Evolutionary conservation across 2,888 invertebrate species (phyloP).

Genomic region (Plagiodera versicolora): DNA sequence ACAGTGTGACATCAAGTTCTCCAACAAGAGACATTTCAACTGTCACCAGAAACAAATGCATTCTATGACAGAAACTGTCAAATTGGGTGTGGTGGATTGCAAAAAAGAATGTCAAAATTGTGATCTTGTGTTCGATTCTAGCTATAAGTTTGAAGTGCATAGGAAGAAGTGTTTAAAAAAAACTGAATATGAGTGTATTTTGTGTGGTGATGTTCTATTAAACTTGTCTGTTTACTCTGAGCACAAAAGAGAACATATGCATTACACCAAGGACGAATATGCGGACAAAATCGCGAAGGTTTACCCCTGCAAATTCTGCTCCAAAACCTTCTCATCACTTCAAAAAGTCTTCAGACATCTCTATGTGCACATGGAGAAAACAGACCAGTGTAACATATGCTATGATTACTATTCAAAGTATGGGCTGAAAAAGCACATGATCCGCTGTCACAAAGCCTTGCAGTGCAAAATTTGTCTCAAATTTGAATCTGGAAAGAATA

Average conservation of each 20-base stretch:
- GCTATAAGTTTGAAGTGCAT: neutral
- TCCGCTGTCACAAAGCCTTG: neutral
- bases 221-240: neutral
- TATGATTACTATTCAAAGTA: neutral
- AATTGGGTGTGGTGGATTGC: neutral
- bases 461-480: neutral
- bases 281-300: neutral
- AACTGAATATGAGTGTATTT: neutral
- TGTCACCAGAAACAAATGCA: neutral
- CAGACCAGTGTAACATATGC: neutral
- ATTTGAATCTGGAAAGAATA: neutral
- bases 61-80: neutral
- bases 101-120: constrained; percentile 5
- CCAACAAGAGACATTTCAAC: neutral
- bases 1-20: neutral
- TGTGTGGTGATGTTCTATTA: constrained; percentile 4
- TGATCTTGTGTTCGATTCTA: neutral
- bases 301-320: constrained; percentile 8
- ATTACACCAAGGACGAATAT: constrained; percentile 2
- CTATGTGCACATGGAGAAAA: constrained; percentile 5
- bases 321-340: neutral
- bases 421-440: constrained; percentile 2
- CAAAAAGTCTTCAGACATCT: constrained; percentile 1
- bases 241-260: constrained; percentile 5
- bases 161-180: neutral